A percentile compares a stretch with the other conserved stretches of the same genome.
Conservation (phyloP, 2,113 vertebrate genomes). For the Galbula dea region DNA sequence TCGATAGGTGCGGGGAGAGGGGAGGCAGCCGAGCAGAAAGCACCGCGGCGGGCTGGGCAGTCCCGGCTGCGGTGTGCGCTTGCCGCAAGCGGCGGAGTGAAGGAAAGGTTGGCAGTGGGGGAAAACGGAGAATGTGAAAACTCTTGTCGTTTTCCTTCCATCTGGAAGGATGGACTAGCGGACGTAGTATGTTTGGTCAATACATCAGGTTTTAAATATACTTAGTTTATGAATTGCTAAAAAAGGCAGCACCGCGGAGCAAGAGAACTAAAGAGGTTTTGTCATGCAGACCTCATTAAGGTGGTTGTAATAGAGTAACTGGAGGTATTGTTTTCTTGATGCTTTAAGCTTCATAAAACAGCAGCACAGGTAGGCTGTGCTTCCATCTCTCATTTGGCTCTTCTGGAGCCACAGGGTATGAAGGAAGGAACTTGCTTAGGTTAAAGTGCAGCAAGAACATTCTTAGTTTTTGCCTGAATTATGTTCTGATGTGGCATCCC, state of each 20-base stretch:
- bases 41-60: background rate
- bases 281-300: fast-evolving
- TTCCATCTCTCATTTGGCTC: fast-evolving
- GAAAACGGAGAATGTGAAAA: fast-evolving
- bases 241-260: background rate
- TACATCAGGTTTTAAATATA: too few relatives aligned
- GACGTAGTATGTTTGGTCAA: too few relatives aligned
- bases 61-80: fast-evolving
- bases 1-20: background rate
- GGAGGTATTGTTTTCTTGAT: fast-evolving
- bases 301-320: fast-evolving
- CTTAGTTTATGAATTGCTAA: fast-evolving
- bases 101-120: too few relatives aligned
- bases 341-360: fast-evolving
- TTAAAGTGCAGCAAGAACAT: background rate
- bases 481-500: background rate
- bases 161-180: fast-evolving
- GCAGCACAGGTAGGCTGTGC: fast-evolving
- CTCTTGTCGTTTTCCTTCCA: fast-evolving
- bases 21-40: too few relatives aligned
- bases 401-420: fast-evolving
- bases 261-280: fast-evolving
- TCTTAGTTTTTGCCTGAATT: fast-evolving
- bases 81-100: fast-evolving
- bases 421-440: fast-evolving